These are phyloP conservation scores for Dinoponera quadriceps DNA, from an alignment of 1,140 invertebrate species.

Conservation along the genomic window DNA sequence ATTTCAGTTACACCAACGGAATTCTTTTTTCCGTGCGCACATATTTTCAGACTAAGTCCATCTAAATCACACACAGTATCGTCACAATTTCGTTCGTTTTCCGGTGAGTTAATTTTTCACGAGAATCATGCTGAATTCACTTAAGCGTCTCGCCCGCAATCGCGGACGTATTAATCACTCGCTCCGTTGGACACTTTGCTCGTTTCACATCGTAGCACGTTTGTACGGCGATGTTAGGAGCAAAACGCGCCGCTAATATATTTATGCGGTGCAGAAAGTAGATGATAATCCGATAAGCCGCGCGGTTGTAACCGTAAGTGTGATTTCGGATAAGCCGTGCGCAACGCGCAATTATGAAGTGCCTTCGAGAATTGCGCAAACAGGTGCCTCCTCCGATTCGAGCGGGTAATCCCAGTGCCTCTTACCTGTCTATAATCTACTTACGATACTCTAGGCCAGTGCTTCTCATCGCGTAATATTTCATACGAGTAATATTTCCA, in stretches of 20 bases:
- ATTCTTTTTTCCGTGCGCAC: no score
- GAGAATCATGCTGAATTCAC: conserved; percentile 5
- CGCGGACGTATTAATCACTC: conserved; percentile 39
- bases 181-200: conserved; percentile 15
- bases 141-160: conserved; percentile 21
- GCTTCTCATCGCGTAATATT: not conserved
- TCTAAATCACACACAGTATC: no score
- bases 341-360: conserved; percentile 33
- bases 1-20: no score
- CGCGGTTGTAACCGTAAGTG: conserved; percentile 62
- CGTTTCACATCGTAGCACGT: conserved; percentile 12
- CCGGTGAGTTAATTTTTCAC: no score
- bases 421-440: not conserved
- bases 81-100: no score
- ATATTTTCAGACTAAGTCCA: no score
- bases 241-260: not conserved
- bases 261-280: conserved; percentile 58
- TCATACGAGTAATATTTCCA: not conserved
- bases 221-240: conserved; percentile 1
- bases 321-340: conserved; percentile 50
- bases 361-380: conserved; percentile 43
- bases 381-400: conserved; percentile 35
- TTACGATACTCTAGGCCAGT: not conserved
- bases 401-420: not conserved
- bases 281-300: conserved; percentile 60